phyloP scores from a whole-genome alignment of 2,888 invertebrate genomes.

The Leucophora obtusa region DNA sequence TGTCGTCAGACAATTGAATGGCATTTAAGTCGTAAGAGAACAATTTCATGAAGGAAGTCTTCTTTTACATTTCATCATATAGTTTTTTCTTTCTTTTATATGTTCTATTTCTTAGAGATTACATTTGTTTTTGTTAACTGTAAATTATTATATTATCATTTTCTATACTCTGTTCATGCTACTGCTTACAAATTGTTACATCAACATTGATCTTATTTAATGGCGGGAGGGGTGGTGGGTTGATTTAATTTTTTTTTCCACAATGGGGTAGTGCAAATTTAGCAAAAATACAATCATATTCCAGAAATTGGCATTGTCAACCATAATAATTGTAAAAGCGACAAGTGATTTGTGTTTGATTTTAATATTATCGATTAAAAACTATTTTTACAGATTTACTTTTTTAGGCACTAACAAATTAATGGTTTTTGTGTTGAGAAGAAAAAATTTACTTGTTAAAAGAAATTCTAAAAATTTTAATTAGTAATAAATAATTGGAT shows the following conservation, averaged over 20 bases:
- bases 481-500: no score
- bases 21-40: slow-evolving; percentile 56
- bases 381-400: background rate
- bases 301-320: slow-evolving; percentile 51
- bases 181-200: slow-evolving; percentile 74
- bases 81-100: background rate
- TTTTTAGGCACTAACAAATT: background rate
- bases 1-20: slow-evolving; percentile 76
- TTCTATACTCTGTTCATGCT: background rate
- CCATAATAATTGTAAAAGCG: slow-evolving; percentile 58
- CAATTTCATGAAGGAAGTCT: slow-evolving; percentile 34
- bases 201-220: slow-evolving; percentile 65
- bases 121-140: background rate
- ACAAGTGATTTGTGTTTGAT: slow-evolving; percentile 64
- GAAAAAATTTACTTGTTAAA: no score
- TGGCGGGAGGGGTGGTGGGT: slow-evolving; percentile 11
- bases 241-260: background rate
- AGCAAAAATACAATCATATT: slow-evolving; percentile 60
- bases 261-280: slow-evolving; percentile 67
- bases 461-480: no score
- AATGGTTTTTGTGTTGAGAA: background rate
- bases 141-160: slow-evolving; percentile 55
- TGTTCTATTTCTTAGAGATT: slow-evolving; percentile 7
- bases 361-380: slow-evolving; percentile 30
- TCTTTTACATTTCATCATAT: slow-evolving; percentile 24